Evolutionary conservation across 2,888 invertebrate species (phyloP), one percentile per base, ranked within the genome.

Genomic region (Perithous albicinctus): DNA sequence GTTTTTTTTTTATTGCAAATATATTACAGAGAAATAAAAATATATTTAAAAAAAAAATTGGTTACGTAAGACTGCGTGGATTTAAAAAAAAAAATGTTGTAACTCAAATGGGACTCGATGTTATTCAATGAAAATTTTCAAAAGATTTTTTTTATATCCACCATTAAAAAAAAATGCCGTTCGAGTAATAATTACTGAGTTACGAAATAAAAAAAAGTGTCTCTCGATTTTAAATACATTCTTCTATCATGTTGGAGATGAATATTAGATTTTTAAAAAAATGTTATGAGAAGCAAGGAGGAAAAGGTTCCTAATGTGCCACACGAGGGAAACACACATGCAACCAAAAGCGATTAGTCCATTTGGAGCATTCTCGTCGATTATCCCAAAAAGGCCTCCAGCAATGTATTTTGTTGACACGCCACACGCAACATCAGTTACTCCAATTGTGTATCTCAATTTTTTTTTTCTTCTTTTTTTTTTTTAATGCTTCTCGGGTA

Each of bases 401-500:
- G 38, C 15, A 51, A 51, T 23, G 15, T 15, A 41, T 15, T 69
- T 54, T 38, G 41, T 26, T 54, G 38, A 69, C 41, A 69, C 69
- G 38, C 54, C 23, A 23, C 69, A 54, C 54, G 54, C 69, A 41
- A 69, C 51, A n/a, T n/a, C n/a, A 38, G 69, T 69, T 29, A 26
- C 8, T 8, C 26, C 15, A 5, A 5, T n/a, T 32, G 32, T 6
- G 38, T 26, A 3, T 54, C 23, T 38, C 54, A 7, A 10, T 51
- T 4, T 69, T 12, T 3, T 15, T 15, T 23, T 18, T 56, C 54
- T 54, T 41, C 15, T 4, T 69, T 12, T 3, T 15, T 15, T 23
- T 18, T 56, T 69, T 54, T 41, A 8, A 15, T 15, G 46, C 46
- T 48, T 20, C 10, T 15, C 46, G 46, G 20, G 46, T 20, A 48